phyloP scores from a whole-genome alignment of 2,888 invertebrate species.

The Pedicia rivosa region DNA sequence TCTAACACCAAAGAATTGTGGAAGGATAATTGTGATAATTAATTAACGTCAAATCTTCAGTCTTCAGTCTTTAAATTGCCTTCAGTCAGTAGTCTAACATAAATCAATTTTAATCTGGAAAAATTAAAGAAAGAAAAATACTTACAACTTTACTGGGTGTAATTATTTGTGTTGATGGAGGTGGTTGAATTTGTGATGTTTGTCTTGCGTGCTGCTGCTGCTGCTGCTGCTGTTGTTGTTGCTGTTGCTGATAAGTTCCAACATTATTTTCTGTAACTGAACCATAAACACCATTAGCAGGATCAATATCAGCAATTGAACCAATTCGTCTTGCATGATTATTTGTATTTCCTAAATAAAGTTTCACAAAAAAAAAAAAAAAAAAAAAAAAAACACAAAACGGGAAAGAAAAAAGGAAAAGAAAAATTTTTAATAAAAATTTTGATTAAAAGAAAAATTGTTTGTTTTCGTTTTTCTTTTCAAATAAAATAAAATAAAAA shows the following conservation, averaged over 20 bases:
- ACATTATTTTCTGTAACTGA: constrained; percentile 31
- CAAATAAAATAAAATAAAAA: background rate
- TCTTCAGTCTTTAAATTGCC: too few relatives aligned
- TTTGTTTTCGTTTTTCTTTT: too few relatives aligned
- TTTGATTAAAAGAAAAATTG: constrained; percentile 1
- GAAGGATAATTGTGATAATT: too few relatives aligned
- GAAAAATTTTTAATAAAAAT: background rate
- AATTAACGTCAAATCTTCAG: too few relatives aligned
- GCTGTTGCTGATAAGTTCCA: constrained; percentile 9
- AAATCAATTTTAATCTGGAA: too few relatives aligned
- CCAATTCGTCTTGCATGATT: constrained; percentile 53
- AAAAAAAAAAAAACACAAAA: constrained; percentile 5
- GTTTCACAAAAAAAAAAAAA: constrained; percentile 7
- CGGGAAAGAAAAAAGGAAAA: constrained; percentile 11
- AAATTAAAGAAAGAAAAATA: constrained; percentile 8
- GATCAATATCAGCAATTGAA: constrained; percentile 90
- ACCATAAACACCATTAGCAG: constrained; percentile 76
- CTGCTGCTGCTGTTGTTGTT: constrained; percentile 21
- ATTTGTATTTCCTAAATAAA: constrained; percentile 22
- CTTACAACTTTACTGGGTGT: constrained; percentile 18
- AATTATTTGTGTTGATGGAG: constrained; percentile 7
- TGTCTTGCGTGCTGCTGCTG: constrained; percentile 17
- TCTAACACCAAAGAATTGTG: too few relatives aligned
- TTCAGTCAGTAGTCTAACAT: too few relatives aligned
- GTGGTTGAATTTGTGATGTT: constrained; percentile 14